A percentile compares a stretch with the other conserved stretches of the same genome.
These are phyloP conservation scores for Myripristis murdjan DNA, from an alignment of 2,797 vertebrate genomes.

Conservation along the genomic window DNA sequence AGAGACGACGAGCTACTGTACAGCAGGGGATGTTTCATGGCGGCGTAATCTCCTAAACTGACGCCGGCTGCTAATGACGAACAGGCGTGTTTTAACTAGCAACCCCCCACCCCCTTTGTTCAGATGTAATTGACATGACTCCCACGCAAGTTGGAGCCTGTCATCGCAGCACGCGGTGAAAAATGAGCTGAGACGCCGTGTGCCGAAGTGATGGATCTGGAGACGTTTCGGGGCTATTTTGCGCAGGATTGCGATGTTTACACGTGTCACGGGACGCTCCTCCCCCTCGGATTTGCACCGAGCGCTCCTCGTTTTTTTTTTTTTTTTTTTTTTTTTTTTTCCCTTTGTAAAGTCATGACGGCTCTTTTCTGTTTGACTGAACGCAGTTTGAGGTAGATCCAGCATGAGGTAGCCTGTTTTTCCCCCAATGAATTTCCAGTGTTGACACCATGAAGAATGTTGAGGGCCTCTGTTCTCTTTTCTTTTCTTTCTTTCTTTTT, in stretches of 20 bases:
- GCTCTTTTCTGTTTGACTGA: no score
- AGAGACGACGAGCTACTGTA: slow-evolving; percentile 27
- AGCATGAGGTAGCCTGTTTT: no score
- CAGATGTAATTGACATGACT: slow-evolving; percentile 74
- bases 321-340: no score
- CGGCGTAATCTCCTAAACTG: slow-evolving; percentile 63
- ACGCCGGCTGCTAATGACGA: slow-evolving; percentile 69
- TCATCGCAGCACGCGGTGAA: slow-evolving; percentile 60
- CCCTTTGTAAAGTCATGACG: no score
- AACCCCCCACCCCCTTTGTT: slow-evolving; percentile 23
- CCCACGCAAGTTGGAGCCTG: slow-evolving; percentile 73
- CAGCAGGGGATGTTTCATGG: slow-evolving; percentile 52
- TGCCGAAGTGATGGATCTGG: slow-evolving; percentile 55
- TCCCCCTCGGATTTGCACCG: background rate
- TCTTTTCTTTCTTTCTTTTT: no score
- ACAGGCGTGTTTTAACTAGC: slow-evolving; percentile 63
- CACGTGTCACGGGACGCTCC: slow-evolving; percentile 17
- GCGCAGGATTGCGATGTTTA: slow-evolving; percentile 55
- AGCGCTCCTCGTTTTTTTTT: no score
- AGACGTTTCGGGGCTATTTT: slow-evolving; percentile 45
- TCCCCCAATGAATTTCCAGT: no score
- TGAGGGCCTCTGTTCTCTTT: no score
- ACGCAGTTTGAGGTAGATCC: no score
- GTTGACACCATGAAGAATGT: no score
- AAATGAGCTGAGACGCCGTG: slow-evolving; percentile 49